Conservation (phyloP, 2,888 invertebrate species). For the Clitarchus hookeri region DNA sequence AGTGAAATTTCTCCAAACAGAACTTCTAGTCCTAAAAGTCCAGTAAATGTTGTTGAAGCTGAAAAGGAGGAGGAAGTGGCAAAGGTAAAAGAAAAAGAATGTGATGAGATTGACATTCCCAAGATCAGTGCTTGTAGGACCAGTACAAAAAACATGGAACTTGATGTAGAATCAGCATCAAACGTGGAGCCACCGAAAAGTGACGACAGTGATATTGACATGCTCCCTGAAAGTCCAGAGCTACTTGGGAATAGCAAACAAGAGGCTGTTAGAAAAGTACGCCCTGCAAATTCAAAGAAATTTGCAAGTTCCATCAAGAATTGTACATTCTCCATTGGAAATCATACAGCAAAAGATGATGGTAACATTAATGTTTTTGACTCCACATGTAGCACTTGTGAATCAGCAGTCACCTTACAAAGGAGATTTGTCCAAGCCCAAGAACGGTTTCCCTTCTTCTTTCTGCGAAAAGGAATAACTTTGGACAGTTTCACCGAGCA, state of each 20-base stretch:
- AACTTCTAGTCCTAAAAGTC: neutral
- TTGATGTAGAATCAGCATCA: neutral
- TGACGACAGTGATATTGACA: neutral
- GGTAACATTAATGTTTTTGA: conserved; percentile 1
- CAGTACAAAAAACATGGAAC: neutral
- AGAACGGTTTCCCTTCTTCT: neutral
- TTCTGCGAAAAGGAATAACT: neutral
- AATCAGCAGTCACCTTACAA: neutral
- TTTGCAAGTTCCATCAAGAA: neutral
- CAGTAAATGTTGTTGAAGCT: neutral
- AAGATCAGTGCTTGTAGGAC: neutral
- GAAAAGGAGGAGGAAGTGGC: neutral
- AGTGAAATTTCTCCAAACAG: neutral
- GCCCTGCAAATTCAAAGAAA: neutral
- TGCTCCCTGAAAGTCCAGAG: neutral
- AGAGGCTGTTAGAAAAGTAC: neutral
- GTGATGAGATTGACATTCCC: neutral
- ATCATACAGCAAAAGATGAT: neutral
- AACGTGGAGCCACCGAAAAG: neutral
- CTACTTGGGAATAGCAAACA: neutral
- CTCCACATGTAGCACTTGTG: neutral
- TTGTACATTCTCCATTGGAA: neutral
- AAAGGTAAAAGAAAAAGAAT: neutral
- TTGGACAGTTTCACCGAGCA: neutral
- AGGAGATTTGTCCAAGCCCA: neutral